phyloP scores from a whole-genome alignment of 2,888 invertebrate genomes.

The Oxycera nigricornis region DNA sequence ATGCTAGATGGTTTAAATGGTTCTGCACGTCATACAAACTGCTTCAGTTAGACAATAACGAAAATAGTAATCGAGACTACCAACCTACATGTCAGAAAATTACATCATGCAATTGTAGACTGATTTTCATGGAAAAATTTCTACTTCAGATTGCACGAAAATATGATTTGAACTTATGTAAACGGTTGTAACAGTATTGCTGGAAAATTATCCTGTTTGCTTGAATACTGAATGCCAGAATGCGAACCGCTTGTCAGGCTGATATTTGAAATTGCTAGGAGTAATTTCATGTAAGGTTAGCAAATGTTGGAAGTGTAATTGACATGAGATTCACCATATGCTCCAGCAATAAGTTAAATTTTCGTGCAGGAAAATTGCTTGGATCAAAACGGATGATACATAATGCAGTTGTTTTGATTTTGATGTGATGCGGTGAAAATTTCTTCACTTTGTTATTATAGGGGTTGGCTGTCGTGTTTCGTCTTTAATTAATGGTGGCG shows the following conservation, averaged over 20 bases:
- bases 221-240: background rate
- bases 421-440: conserved; percentile 16
- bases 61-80: background rate
- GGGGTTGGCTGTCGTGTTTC: too few species aligned
- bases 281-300: conserved; percentile 23
- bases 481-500: too few species aligned
- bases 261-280: background rate
- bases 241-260: background rate
- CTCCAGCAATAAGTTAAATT: conserved; percentile 17
- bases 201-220: background rate
- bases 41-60: background rate
- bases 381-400: conserved; percentile 14
- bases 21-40: too few species aligned
- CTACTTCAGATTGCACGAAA: background rate
- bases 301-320: conserved; percentile 30
- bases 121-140: conserved; percentile 9
- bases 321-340: conserved; percentile 37
- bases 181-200: background rate
- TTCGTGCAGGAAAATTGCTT: conserved; percentile 32
- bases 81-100: conserved; percentile 32
- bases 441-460: too few species aligned
- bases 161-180: conserved; percentile 5
- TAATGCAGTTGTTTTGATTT: conserved; percentile 25
- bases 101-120: conserved; percentile 20
- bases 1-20: too few species aligned